A percentile compares a stretch with the other conserved stretches of the same genome.
These are phyloP conservation scores for Xylocopa sonorina DNA, from an alignment of 1,140 invertebrate species.

Conservation along the genomic window DNA sequence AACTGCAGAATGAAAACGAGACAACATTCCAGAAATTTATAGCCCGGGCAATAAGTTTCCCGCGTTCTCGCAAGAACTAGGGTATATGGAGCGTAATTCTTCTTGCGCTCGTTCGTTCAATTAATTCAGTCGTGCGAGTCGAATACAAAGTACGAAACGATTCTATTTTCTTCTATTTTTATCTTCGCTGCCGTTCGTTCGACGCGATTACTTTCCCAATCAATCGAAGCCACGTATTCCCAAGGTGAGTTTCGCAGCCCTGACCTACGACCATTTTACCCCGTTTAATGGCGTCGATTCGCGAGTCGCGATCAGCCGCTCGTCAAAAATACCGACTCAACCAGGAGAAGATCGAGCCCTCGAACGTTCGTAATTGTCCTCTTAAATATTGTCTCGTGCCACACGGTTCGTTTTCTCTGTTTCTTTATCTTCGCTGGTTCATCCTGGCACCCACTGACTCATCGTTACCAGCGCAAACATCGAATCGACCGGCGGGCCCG, in stretches of 20 bases:
- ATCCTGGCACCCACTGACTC: conserved; percentile 1
- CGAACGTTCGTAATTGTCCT: conserved; percentile 47
- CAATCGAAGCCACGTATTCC: not conserved
- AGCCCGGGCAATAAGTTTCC: too few relatives aligned
- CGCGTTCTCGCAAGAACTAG: too few relatives aligned
- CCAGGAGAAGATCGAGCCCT: conserved; percentile 37
- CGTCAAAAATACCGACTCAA: conserved; percentile 30
- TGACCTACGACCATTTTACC: not conserved
- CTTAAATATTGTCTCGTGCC: conserved; percentile 14
- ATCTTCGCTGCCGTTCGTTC: not conserved
- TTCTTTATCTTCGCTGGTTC: not conserved
- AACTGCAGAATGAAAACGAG: too few relatives aligned
- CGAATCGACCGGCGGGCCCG: conserved; percentile 9
- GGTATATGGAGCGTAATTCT: too few relatives aligned
- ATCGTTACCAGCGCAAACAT: conserved; percentile 31
- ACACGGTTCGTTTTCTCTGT: conserved; percentile 17
- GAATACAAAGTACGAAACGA: too few relatives aligned
- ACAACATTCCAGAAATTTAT: too few relatives aligned
- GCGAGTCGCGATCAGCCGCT: not conserved
- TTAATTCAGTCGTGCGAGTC: too few relatives aligned
- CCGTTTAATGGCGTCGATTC: conserved; percentile 30
- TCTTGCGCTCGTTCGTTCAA: too few relatives aligned
- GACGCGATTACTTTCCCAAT: not conserved
- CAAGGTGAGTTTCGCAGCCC: not conserved
- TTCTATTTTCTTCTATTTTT: not conserved